phyloP scores from a whole-genome alignment of 2,113 vertebrate genomes.

The Zosterops lateralis region DNA sequence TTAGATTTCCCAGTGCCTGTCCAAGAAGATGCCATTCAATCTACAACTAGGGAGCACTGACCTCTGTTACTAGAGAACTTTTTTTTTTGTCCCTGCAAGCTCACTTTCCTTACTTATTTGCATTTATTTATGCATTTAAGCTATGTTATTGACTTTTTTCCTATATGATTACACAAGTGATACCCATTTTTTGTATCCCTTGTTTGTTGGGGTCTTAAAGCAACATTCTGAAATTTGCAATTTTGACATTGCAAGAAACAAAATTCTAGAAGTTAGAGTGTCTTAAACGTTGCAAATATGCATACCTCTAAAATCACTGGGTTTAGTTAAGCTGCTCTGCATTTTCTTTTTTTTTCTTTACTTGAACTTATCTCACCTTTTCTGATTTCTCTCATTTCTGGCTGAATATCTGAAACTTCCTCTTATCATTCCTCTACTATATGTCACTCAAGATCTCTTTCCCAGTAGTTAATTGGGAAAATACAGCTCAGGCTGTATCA shows the following conservation, averaged over 20 bases:
- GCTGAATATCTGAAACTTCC: background rate
- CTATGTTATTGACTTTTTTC: background rate
- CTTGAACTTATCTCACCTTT: background rate
- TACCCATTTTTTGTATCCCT: background rate
- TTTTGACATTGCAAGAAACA: background rate
- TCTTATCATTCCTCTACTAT: background rate
- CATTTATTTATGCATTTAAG: background rate
- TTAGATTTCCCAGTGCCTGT: background rate
- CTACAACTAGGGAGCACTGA: background rate
- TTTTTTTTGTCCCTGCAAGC: rapidly evolving
- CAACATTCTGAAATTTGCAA: background rate
- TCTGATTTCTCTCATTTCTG: background rate
- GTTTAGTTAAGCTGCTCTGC: background rate
- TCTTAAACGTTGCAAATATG: background rate
- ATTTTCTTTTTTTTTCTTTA: background rate
- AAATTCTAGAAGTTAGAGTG: background rate
- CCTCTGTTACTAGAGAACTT: background rate
- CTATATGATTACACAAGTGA: background rate
- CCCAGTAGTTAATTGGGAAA: background rate
- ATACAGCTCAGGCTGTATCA: background rate
- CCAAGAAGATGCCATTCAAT: background rate
- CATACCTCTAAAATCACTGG: background rate
- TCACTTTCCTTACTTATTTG: background rate
- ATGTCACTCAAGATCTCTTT: background rate
- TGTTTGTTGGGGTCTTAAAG: background rate